These are phyloP conservation scores for Austrolebias charrua DNA, from an alignment of 2,797 vertebrate genomes.

Conservation along the genomic window DNA sequence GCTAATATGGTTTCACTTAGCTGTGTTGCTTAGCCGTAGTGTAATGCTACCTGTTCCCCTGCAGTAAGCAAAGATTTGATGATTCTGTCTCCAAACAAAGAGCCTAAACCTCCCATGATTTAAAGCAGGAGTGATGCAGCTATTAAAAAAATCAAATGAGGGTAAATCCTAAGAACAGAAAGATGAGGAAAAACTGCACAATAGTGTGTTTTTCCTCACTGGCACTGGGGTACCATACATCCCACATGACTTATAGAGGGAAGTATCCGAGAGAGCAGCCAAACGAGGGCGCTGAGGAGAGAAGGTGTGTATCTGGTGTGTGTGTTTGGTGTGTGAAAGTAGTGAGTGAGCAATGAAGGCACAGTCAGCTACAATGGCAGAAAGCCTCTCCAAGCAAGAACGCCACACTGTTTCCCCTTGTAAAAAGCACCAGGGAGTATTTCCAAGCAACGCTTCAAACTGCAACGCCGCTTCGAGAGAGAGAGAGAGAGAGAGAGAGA, in stretches of 20 bases:
- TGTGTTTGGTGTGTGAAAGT: conserved; percentile 34
- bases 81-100: conserved; percentile 62
- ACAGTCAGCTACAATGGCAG: conserved; percentile 61
- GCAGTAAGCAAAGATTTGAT: conserved; percentile 70
- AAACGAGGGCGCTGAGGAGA: conserved; percentile 27
- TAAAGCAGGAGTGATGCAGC: conserved; percentile 46
- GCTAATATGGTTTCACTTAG: conserved; percentile 73
- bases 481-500: neutral
- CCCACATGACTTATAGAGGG: conserved; percentile 55
- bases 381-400: conserved; percentile 66
- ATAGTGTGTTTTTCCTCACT: conserved; percentile 53
- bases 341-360: conserved; percentile 44
- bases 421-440: conserved; percentile 79
- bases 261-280: conserved; percentile 50
- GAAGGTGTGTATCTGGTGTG: conserved; percentile 36
- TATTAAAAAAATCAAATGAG: conserved; percentile 62
- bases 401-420: conserved; percentile 80
- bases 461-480: conserved; percentile 51
- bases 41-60: conserved; percentile 63
- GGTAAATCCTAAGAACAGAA: conserved; percentile 45
- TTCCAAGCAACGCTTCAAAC: conserved; percentile 80
- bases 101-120: conserved; percentile 40
- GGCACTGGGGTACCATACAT: conserved; percentile 39
- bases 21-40: conserved; percentile 56
- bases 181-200: conserved; percentile 38